Base-by-base conservation (phyloP, 2,113 vertebrate species). In the Thamnaconus septentrionalis region DNA sequence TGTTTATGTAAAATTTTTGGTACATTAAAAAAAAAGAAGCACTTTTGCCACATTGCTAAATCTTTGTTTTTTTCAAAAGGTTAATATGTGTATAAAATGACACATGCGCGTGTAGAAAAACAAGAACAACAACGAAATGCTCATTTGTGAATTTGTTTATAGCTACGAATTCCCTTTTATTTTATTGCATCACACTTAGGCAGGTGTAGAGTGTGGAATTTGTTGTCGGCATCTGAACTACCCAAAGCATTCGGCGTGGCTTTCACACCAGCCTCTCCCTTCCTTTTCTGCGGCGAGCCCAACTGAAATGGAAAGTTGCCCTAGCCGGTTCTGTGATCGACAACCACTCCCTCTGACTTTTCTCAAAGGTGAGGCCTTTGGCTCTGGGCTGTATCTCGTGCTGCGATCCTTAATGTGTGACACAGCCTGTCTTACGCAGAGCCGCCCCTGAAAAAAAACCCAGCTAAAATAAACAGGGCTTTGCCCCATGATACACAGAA, bases 271-370 rank as follows among this genome's bases (percentile, higher is more conserved):
- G 53, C 53, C 55, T 69, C 71, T 63, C 81, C 69, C 74, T 76
- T 73, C 12, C 45, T 66, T 4, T 4, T 42, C 75, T 66, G 59
- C 31, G 18, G 63, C 61, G 52, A 43, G 53, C 46, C 65, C 50
- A 59, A 48, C 50, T 73, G 74, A 67, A 71, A 77, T 75, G 72
- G 78, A 78, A 86, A 80, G 75, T 77, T 83, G 68, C 75, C 51
- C 57, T 62, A 51, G 57, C 56, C 52, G 59, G 1, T 60, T 80
- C 69, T 59, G 66, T 62, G 61, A 63, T 68, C 53, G 3, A 11
- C 4, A 3, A 66, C 43, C 78, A 58, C 74, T 64, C 80, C 74
- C 76, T 75, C 74, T 73, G 82, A 59, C 72, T 85, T 51, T 11
- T 40, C 59, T 56, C 53, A 53, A 53, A 81, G 78, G 71, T 83